These are phyloP conservation scores for Pangasius djambal DNA, from an alignment of 2,797 vertebrate species.

Conservation along the genomic window DNA sequence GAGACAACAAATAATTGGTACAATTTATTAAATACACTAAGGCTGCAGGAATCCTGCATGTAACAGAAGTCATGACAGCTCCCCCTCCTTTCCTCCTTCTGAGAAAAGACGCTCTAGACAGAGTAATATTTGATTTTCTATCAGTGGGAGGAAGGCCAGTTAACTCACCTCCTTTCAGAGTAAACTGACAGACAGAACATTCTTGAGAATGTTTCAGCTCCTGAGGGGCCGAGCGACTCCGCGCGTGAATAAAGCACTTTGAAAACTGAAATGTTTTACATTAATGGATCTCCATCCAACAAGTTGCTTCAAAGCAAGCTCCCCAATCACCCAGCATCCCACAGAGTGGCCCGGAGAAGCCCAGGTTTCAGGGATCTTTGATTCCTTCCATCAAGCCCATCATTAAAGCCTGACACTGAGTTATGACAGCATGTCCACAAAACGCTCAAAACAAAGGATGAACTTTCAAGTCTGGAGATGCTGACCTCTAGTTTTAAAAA, in stretches of 20 bases:
- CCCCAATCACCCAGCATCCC: slow-evolving; percentile 77
- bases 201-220: slow-evolving; percentile 72
- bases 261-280: slow-evolving; percentile 80
- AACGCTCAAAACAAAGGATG: slow-evolving; percentile 64
- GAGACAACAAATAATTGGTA: slow-evolving; percentile 13
- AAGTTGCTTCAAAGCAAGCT: slow-evolving; percentile 80
- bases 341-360: slow-evolving; percentile 68
- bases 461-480: slow-evolving; percentile 59
- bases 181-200: slow-evolving; percentile 69
- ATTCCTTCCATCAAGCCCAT: slow-evolving; percentile 78
- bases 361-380: slow-evolving; percentile 73
- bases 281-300: slow-evolving; percentile 81
- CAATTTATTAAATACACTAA: slow-evolving; percentile 44
- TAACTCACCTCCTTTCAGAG: slow-evolving; percentile 58
- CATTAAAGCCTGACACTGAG: slow-evolving; percentile 78
- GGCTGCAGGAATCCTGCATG: slow-evolving; percentile 35
- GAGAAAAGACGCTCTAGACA: slow-evolving; percentile 54
- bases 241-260: slow-evolving; percentile 77
- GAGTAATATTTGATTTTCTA: slow-evolving; percentile 58
- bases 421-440: slow-evolving; percentile 64
- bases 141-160: slow-evolving; percentile 56
- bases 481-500: slow-evolving; percentile 55
- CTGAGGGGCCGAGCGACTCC: slow-evolving; percentile 67
- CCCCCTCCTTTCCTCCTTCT: slow-evolving; percentile 44
- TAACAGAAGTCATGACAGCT: slow-evolving; percentile 40